These are phyloP conservation scores for Standfussiana lucernea DNA, from an alignment of 2,888 invertebrate genomes.

Conservation along the genomic window DNA sequence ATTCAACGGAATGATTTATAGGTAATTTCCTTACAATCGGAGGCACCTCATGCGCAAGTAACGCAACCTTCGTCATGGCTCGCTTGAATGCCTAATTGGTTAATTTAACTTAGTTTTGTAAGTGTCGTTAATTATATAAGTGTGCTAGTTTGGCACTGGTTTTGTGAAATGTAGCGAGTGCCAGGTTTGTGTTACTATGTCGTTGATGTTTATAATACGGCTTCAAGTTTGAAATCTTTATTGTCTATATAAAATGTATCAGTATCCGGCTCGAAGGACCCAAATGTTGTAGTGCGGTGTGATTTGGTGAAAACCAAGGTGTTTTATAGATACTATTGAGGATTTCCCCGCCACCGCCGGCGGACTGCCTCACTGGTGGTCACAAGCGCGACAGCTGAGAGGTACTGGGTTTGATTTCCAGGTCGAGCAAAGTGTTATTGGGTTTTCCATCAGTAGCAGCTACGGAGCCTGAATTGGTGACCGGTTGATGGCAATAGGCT, in stretches of 20 bases:
- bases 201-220: neutral
- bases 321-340: too few relatives aligned
- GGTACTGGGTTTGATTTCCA: too few relatives aligned
- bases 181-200: neutral
- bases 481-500: too few relatives aligned
- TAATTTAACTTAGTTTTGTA: constrained; percentile 70
- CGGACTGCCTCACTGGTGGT: too few relatives aligned
- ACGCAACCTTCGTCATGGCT: constrained; percentile 65
- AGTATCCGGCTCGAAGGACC: neutral
- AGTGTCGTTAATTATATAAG: constrained; percentile 69
- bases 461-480: too few relatives aligned
- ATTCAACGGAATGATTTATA: constrained; percentile 66
- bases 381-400: too few relatives aligned
- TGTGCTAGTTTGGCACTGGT: constrained; percentile 44
- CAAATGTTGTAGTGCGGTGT: neutral
- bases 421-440: too few relatives aligned
- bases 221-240: neutral
- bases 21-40: constrained; percentile 70
- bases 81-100: constrained; percentile 69
- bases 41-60: constrained; percentile 56
- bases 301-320: neutral
- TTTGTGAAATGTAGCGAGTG: constrained; percentile 23
- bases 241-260: neutral
- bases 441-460: too few relatives aligned
- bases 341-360: too few relatives aligned